A percentile compares a stretch with the other conserved stretches of the same genome.
Conservation (phyloP, 2,797 vertebrate species). For the Malurus leucopterus region DNA sequence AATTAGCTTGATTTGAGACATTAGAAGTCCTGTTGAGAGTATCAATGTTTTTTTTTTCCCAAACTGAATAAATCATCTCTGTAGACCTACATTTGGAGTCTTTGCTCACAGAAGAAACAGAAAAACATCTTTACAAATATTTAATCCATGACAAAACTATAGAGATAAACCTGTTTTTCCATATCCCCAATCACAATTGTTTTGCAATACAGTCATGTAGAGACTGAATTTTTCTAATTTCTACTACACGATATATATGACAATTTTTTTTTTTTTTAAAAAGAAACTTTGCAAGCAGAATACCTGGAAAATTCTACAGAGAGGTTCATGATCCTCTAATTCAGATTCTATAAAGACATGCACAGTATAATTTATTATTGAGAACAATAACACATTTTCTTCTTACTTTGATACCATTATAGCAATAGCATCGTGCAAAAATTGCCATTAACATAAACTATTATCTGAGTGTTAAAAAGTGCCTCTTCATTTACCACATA, state of each 20-base stretch:
- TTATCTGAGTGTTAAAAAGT: background rate
- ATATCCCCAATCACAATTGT: background rate
- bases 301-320: background rate
- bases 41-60: background rate
- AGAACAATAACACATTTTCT: background rate
- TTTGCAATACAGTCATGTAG: background rate
- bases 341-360: background rate
- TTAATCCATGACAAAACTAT: background rate
- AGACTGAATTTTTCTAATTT: background rate
- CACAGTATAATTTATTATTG: background rate
- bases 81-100: background rate
- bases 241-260: background rate
- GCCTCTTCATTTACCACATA: background rate
- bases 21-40: background rate
- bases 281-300: background rate
- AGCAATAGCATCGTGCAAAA: background rate
- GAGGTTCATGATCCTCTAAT: background rate
- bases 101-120: background rate
- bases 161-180: background rate
- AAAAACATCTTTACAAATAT: background rate
- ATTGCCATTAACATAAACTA: background rate
- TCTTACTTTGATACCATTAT: background rate
- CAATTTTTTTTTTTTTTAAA: background rate
- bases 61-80: background rate
- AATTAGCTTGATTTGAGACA: background rate